Evolutionary conservation across 1,140 invertebrate species (phyloP), one percentile per base, ranked within the genome.

Genomic region (Drosophila fuyamai): DNA sequence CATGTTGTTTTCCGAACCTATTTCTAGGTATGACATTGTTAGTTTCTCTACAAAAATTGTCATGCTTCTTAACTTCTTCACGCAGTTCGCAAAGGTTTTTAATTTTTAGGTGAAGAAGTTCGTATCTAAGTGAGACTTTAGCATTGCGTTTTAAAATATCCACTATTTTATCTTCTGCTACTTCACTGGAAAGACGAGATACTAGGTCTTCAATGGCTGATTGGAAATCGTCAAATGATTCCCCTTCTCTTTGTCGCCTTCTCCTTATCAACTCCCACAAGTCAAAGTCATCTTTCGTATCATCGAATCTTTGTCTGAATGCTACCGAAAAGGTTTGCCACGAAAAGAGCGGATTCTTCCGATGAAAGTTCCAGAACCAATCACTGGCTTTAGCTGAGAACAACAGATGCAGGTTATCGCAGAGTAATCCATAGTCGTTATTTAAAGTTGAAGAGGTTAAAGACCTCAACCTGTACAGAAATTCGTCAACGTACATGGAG

Each of bases 361-460:
- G 12, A 60, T 60, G 56, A 38, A 59, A 59, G 14, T 59, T 47
- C 43, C 41, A 59, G 43, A 59, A 59, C 56, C 43, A 59, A 46
- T 59, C 56, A 35, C 56, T 59, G 6, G 56, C 56, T 36, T 59
- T 59, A 10, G 18, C 56, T 23, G 41, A 18, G 18, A 59, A 59
- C 12, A 59, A 18, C 44, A 59, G 41, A 59, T 59, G 56, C 32
- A 59, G 14, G 18, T 54, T 54, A 23, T 54, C 51, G 12, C 51
- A 54, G 5, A 54, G 51, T 23, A 54, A 23, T 5, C 29, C 27
- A 47, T 59, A 47, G 32, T 48, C 56, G 23, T 47, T 46, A 13
- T 32, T 36, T n/a, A 59, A 47, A 35, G 56, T 57, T 1, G 35
- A 23, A 29, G 27, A 18, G 46, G 41, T 58, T 41, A 58, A 44